These are phyloP conservation scores for Crocallis elinguaria DNA, from an alignment of 2,888 invertebrate species.

Conservation along the genomic window DNA sequence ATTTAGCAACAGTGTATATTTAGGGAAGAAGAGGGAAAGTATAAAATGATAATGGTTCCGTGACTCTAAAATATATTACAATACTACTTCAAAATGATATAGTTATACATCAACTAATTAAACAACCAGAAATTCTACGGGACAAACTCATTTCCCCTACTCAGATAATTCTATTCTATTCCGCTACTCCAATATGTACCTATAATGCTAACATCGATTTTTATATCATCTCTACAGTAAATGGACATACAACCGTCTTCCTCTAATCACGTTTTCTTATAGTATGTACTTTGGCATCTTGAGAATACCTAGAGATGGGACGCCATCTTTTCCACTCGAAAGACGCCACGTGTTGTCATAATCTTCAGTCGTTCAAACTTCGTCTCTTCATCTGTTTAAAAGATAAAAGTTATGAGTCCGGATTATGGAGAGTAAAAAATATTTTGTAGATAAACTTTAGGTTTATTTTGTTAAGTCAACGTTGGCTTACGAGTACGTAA, in stretches of 20 bases:
- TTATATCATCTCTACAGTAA: slow-evolving; percentile 72
- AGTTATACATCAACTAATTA: slow-evolving; percentile 45
- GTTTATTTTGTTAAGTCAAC: no score
- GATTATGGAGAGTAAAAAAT: not conserved
- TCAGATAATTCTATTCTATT: slow-evolving; percentile 35
- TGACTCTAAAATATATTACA: slow-evolving; percentile 39
- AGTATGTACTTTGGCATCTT: slow-evolving; percentile 74
- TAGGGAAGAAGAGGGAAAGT: slow-evolving; percentile 29
- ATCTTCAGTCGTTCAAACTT: slow-evolving; percentile 50
- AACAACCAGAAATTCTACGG: slow-evolving; percentile 56
- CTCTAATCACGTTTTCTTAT: slow-evolving; percentile 66
- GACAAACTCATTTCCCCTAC: slow-evolving; percentile 59
- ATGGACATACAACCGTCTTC: slow-evolving; percentile 80
- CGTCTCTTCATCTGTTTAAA: slow-evolving; percentile 75
- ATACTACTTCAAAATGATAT: slow-evolving; percentile 42
- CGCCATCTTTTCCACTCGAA: slow-evolving; percentile 32
- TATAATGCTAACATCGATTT: slow-evolving; percentile 52
- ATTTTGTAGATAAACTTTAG: not conserved
- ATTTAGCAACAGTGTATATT: slow-evolving; percentile 41
- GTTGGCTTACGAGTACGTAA: no score
- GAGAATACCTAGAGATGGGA: slow-evolving; percentile 49
- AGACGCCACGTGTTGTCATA: slow-evolving; percentile 40
- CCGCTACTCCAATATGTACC: slow-evolving; percentile 16
- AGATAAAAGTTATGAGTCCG: slow-evolving; percentile 14
- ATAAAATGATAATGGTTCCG: slow-evolving; percentile 49